phyloP scores from a whole-genome alignment of 2,888 invertebrate species.

The Agonum fuliginosum region DNA sequence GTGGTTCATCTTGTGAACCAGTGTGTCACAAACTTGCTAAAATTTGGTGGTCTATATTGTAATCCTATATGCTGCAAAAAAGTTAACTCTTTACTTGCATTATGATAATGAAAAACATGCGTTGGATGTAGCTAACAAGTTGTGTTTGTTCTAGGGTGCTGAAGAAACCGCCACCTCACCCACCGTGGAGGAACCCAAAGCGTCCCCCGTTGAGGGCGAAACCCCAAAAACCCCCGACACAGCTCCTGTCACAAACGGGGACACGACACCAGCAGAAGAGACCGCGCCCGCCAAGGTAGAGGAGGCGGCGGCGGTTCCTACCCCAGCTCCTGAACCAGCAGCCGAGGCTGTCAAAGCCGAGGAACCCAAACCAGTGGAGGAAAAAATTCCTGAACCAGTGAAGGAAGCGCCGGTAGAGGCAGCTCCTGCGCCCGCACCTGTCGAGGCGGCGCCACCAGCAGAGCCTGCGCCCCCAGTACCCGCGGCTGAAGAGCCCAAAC shows the following conservation, averaged over 20 bases:
- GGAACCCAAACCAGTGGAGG: constrained; percentile 52
- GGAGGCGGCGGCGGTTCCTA: constrained; percentile 5
- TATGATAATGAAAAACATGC: too few relatives aligned
- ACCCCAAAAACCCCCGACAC: constrained; percentile 62
- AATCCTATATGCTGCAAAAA: too few relatives aligned
- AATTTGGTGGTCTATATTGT: too few relatives aligned
- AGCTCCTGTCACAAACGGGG: constrained; percentile 64
- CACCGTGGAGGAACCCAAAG: constrained; percentile 66
- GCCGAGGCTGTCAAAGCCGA: constrained; percentile 37
- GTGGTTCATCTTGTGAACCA: too few relatives aligned
- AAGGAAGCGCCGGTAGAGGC: constrained; percentile 61
- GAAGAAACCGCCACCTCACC: constrained; percentile 69
- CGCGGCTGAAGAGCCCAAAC: constrained; percentile 61
- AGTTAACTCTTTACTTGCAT: too few relatives aligned
- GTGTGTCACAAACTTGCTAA: too few relatives aligned
- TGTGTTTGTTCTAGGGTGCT: constrained; percentile 67
- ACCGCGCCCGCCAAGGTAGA: constrained; percentile 25
- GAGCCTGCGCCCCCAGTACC: constrained; percentile 38
- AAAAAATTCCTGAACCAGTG: constrained; percentile 58
- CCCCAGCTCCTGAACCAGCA: constrained; percentile 17
- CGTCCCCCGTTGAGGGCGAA: constrained; percentile 58
- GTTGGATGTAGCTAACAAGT: not conserved
- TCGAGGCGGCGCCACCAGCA: constrained; percentile 50
- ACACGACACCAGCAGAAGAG: constrained; percentile 61
- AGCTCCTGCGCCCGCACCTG: constrained; percentile 58